Evolutionary conservation across 2,113 vertebrate genomes (phyloP).

Genomic region (Barbus barbus): DNA sequence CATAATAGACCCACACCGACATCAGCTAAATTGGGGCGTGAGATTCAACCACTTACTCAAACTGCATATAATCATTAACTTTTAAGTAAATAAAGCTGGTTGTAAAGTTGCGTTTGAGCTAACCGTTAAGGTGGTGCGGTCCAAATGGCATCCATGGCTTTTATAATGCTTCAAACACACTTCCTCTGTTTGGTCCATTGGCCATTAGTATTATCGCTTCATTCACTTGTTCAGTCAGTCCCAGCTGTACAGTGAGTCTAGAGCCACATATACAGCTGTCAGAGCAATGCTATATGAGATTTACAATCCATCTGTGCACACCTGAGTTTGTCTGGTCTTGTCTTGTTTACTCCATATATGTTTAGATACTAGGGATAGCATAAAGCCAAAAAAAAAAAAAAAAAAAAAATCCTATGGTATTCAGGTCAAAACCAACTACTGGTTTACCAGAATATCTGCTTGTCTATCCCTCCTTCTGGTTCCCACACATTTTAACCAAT

Average conservation of each 20-base stretch:
- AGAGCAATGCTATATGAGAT: not conserved
- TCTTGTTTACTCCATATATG: not conserved
- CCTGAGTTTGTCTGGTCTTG: not conserved
- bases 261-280: not conserved
- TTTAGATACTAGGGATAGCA: not conserved
- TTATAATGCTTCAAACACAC: constrained; percentile 5
- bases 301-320: not conserved
- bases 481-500: not conserved
- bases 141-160: not conserved
- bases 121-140: not conserved
- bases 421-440: not conserved
- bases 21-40: constrained; percentile 1
- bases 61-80: constrained; percentile 43
- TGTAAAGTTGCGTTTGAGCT: constrained; percentile 1
- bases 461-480: not conserved
- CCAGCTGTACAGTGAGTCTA: not conserved
- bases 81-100: not conserved
- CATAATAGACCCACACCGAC: not conserved
- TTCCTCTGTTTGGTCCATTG: not conserved
- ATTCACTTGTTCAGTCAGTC: not conserved
- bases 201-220: not conserved
- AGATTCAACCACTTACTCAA: constrained; percentile 2
- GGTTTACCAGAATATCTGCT: not conserved
- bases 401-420: not conserved
- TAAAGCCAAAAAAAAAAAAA: no score